Percentiles rank a stretch among this genome's conserved stretches.
phyloP scores from a whole-genome alignment of 2,797 vertebrate genomes.

The Phataginus tricuspis region DNA sequence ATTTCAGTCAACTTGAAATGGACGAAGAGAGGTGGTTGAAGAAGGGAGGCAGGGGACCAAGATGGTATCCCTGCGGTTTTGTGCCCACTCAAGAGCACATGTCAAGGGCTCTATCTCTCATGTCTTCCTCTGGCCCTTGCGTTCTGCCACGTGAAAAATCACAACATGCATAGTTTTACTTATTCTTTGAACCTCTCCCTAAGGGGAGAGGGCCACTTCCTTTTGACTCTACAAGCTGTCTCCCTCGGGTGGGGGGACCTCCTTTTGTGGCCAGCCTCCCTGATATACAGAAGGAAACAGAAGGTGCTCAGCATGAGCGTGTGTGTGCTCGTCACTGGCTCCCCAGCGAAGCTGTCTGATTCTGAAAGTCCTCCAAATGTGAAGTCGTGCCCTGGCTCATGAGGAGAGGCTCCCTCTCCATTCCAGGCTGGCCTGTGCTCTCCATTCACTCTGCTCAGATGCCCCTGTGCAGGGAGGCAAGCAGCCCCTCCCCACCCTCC shows the following conservation, averaged over 20 bases:
- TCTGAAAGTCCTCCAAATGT: not conserved
- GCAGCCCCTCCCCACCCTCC: no score
- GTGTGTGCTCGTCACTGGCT: not conserved
- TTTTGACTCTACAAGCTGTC: not conserved
- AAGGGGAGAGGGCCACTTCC: not conserved
- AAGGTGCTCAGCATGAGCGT: not conserved
- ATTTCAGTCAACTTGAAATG: not conserved
- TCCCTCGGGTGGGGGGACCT: not conserved
- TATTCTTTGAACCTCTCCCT: not conserved
- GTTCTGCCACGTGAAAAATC: not conserved
- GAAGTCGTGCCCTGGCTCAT: not conserved
- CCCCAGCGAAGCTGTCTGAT: not conserved
- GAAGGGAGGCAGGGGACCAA: not conserved
- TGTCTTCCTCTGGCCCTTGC: not conserved
- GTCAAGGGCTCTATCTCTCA: not conserved
- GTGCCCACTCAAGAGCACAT: fast-evolving
- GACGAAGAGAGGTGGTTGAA: not conserved
- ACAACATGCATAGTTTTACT: not conserved
- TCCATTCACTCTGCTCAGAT: not conserved
- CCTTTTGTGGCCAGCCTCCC: not conserved
- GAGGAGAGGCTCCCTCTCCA: not conserved
- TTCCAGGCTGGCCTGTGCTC: not conserved
- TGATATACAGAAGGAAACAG: not conserved
- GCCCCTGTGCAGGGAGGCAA: not conserved
- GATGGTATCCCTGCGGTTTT: not conserved